phyloP scores from a whole-genome alignment of 2,113 vertebrate genomes.

The Menura novaehollandiae region DNA sequence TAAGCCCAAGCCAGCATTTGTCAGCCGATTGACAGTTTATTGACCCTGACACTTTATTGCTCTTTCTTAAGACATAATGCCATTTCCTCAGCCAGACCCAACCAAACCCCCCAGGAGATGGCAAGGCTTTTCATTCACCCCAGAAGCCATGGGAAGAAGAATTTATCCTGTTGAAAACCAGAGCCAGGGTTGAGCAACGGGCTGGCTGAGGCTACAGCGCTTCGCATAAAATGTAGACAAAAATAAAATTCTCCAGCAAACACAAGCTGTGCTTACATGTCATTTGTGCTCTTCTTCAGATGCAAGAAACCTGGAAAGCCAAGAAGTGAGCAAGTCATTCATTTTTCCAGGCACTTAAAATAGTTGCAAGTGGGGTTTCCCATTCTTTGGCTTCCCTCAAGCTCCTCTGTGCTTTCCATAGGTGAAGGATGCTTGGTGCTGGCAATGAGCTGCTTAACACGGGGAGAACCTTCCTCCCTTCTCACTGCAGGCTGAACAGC shows the following conservation, averaged over 20 bases:
- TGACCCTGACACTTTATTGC: neutral
- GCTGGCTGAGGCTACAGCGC: neutral
- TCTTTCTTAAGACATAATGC: neutral
- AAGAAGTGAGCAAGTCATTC: neutral
- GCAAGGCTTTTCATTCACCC: neutral
- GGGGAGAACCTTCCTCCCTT: neutral
- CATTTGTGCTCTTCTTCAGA: neutral
- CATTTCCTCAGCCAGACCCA: neutral
- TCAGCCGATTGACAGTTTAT: neutral
- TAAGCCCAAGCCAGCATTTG: neutral
- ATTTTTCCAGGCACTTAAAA: neutral
- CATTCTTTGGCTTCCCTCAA: neutral
- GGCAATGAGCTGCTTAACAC: neutral
- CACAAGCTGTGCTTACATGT: neutral
- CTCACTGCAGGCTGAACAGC: neutral
- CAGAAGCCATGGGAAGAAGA: neutral
- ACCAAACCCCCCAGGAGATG: neutral
- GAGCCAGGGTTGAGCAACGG: rapidly evolving
- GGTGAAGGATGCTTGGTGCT: neutral
- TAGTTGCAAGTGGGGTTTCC: neutral
- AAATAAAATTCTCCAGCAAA: neutral
- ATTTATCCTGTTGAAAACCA: neutral
- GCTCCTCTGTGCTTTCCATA: neutral
- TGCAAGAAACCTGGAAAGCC: neutral
- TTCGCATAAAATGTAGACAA: neutral